Evolutionary conservation across 2,113 vertebrate species (phyloP).

Genomic region (Microcebus jonahi): DNA sequence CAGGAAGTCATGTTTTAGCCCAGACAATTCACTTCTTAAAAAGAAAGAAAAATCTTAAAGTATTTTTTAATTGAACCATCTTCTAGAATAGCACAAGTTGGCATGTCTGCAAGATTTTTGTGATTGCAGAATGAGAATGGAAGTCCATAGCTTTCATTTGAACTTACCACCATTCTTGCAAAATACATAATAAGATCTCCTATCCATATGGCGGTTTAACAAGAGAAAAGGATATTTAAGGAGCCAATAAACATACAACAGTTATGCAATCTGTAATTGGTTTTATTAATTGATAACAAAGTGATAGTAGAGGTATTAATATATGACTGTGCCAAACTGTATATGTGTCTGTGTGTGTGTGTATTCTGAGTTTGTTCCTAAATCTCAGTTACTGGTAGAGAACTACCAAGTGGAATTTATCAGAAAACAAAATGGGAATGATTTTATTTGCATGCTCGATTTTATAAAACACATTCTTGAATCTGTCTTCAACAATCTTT

Average conservation of each 20-base stretch:
- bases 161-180: neutral
- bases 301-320: rapidly evolving
- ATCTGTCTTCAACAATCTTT: neutral
- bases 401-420: constrained; percentile 49
- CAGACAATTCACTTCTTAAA: constrained; percentile 25
- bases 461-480: constrained; percentile 18
- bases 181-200: neutral
- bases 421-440: neutral
- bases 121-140: constrained; percentile 16
- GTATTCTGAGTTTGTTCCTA: neutral
- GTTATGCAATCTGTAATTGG: neutral
- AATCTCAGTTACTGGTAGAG: neutral
- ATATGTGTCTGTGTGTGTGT: neutral
- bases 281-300: constrained; percentile 56
- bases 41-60: constrained; percentile 11
- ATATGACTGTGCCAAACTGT: neutral
- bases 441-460: neutral
- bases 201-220: neutral
- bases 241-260: neutral
- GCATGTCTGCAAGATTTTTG: neutral
- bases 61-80: neutral
- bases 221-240: neutral
- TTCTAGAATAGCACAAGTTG: constrained; percentile 23
- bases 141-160: neutral
- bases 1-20: constrained; percentile 62